These are phyloP conservation scores for Chamaetylas fuelleborni DNA, from an alignment of 2,113 vertebrate genomes.

Conservation along the genomic window DNA sequence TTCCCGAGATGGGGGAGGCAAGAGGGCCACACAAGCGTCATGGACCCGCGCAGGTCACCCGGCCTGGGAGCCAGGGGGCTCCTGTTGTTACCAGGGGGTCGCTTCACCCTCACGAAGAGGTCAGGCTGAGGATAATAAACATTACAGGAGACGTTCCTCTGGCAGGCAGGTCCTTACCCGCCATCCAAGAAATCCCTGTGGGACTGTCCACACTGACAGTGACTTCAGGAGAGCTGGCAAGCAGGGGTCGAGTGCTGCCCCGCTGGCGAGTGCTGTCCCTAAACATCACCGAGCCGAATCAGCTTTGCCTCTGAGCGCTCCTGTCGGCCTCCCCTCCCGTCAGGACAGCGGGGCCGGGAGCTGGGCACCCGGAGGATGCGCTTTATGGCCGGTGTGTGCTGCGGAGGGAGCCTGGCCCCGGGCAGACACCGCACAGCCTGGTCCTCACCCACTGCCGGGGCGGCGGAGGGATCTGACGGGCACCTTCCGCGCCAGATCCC, in stretches of 20 bases:
- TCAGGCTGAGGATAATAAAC: slow-evolving; percentile 22
- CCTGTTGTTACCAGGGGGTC: slow-evolving; percentile 10
- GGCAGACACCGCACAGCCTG: background rate
- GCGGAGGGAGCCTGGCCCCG: background rate
- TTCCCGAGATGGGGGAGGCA: background rate
- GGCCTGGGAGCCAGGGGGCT: background rate
- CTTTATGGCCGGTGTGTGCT: background rate
- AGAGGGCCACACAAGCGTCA: background rate
- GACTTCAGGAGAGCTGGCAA: background rate
- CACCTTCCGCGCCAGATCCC: background rate
- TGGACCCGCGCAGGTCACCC: background rate
- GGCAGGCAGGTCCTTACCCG: background rate
- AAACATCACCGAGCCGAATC: background rate
- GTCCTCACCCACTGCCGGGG: background rate
- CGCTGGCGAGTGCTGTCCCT: background rate
- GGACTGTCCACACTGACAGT: background rate
- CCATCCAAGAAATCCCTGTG: background rate
- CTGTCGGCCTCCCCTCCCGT: background rate
- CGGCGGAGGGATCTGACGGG: background rate
- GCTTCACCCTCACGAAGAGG: background rate
- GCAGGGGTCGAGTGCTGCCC: background rate
- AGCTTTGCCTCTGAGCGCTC: background rate
- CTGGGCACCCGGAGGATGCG: background rate
- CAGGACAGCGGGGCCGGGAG: background rate
- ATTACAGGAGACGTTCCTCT: slow-evolving; percentile 8